These are phyloP conservation scores for Drosophila pegasa DNA, from an alignment of 2,888 invertebrate species.

Conservation along the genomic window DNA sequence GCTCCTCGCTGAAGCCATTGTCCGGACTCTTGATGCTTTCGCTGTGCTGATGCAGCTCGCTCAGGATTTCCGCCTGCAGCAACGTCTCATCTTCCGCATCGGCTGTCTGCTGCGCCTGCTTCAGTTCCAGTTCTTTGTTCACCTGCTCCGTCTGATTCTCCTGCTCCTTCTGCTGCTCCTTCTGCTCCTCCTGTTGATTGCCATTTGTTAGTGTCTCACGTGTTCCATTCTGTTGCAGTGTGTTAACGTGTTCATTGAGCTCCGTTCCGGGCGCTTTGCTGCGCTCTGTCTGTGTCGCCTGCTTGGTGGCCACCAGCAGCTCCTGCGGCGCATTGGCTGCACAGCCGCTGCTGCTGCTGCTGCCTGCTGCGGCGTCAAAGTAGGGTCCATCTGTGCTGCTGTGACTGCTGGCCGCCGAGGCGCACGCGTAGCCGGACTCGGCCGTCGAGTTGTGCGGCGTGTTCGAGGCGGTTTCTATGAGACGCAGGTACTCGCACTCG, in stretches of 20 bases:
- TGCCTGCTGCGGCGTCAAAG: conserved; percentile 84
- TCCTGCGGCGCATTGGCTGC: conserved; percentile 52
- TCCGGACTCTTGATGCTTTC: conserved; percentile 38
- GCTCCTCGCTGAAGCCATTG: conserved; percentile 7
- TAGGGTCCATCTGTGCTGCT: conserved; percentile 85
- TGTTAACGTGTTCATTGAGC: conserved; percentile 44
- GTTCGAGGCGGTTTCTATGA: conserved; percentile 86
- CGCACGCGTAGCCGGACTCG: conserved; percentile 86
- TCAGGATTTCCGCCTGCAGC: conserved; percentile 79
- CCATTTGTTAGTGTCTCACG: conserved; percentile 68
- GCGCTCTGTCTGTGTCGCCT: conserved; percentile 28
- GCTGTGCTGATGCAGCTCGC: conserved; percentile 77
- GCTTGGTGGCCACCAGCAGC: conserved; percentile 41
- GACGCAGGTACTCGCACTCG: conserved; percentile 86
- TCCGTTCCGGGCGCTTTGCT: conserved; percentile 39
- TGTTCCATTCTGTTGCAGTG: conserved; percentile 50
- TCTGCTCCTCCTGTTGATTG: conserved; percentile 25
- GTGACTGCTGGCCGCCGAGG: conserved; percentile 85
- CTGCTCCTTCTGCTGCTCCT: conserved; percentile 25
- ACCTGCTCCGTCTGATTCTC: conserved; percentile 19
- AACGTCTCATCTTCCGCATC: conserved; percentile 47
- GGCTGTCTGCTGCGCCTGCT: conserved; percentile 7
- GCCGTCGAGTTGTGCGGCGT: conserved; percentile 85
- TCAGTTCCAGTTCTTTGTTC: conserved; percentile 27
- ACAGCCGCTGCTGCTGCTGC: conserved; percentile 66